Base-by-base conservation (phyloP, 2,888 invertebrate genomes). In the Bellardia pandia region DNA sequence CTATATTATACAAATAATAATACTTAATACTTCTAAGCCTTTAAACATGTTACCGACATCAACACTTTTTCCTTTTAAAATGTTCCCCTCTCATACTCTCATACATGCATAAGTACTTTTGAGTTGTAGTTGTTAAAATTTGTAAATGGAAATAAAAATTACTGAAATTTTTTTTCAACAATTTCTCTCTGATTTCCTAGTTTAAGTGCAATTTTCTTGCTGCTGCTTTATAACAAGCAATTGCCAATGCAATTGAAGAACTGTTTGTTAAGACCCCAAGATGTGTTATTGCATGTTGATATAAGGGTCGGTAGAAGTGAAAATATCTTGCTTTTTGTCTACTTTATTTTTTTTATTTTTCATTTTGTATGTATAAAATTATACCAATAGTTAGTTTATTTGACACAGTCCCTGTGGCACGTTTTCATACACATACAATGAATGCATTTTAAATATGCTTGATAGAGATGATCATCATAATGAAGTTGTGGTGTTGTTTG, bases 331-430 rank as follows among this genome's bases (percentile, higher is more conserved):
- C 7, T 69, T 45, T 66, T 30, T 14, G 23, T 56, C 11, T 76
- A 14, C n/a, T n/a, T 48, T 7, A 30, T 2, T 53, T 14, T 42
- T 48, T 6, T 51, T 2, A n/a, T 14, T 42, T n/a, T 48, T 7
- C 68, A 58, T 48, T 81, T 51, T 16, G 37, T 37, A 37, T 30
- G 23, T 51, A 56, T 48, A 53, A 74, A 82, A 74, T 78, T 84
- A 53, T 77, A 74, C 78, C 85, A 87, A 85, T 85, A 85, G 85
- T 87, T 87, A 40, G 85, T 81, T 87, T 85, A 78, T 87, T 85
- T 87, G 85, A 87, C 87, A 87, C 87, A 87, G 81, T 85, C 81
- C 87, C 85, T 82, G 81, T 85, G 85, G 87, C 87, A 87, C 87
- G 87, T 87, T 87, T 87, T 33, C 74, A 58, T 78, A 75, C 69